A percentile compares a stretch with the other conserved stretches of the same genome.
phyloP scores from a whole-genome alignment of 2,888 invertebrate species.

The Adineta ricciae region DNA sequence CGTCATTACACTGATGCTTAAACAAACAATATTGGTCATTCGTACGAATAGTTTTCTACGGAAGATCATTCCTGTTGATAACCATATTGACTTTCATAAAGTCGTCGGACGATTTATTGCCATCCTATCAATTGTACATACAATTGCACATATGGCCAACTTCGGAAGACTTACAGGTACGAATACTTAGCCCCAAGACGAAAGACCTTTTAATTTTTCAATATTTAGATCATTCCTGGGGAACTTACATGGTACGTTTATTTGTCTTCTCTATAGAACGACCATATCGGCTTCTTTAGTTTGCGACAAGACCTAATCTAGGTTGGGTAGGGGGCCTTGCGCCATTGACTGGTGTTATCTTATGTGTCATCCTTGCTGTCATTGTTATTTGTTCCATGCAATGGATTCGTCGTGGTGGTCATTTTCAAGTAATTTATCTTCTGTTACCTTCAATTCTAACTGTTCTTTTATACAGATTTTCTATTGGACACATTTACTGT shows the following conservation, averaged over 20 bases:
- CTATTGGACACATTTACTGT: slow-evolving; percentile 79
- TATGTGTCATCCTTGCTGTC: slow-evolving; percentile 63
- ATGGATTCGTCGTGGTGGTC: slow-evolving; percentile 72
- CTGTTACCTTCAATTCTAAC: slow-evolving; percentile 70
- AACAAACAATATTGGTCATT: background rate
- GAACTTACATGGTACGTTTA: background rate
- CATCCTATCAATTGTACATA: background rate
- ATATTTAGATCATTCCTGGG: background rate
- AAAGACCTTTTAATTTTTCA: background rate
- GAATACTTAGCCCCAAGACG: background rate
- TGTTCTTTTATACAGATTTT: slow-evolving; percentile 81
- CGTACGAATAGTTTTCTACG: background rate
- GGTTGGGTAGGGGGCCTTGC: slow-evolving; percentile 72
- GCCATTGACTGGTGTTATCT: slow-evolving; percentile 71
- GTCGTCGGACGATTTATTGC: background rate
- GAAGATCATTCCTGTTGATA: background rate
- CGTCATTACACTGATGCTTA: background rate
- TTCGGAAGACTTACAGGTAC: background rate
- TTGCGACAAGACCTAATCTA: slow-evolving; percentile 52
- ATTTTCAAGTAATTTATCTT: slow-evolving; percentile 62
- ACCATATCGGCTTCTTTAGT: background rate
- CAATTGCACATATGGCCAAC: background rate
- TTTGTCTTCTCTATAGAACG: background rate
- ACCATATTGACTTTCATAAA: background rate
- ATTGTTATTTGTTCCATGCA: slow-evolving; percentile 76